Evolutionary conservation across 1,140 invertebrate genomes (phyloP).

Genomic region (Listronotus oregonensis): DNA sequence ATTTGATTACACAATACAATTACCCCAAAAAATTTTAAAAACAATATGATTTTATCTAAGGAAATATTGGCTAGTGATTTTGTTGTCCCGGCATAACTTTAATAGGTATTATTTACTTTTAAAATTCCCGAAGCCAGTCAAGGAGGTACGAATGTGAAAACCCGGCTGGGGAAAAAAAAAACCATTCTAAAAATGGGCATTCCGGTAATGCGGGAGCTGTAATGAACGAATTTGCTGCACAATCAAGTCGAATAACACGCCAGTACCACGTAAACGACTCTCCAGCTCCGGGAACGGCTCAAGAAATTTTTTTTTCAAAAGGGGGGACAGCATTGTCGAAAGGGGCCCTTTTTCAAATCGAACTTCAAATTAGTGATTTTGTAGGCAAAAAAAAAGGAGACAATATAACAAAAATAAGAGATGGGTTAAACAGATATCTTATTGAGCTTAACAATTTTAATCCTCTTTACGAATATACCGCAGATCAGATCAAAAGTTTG

Average conservation of each 20-base stretch:
- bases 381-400: slow-evolving; percentile 38
- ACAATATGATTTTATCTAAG: too few species aligned
- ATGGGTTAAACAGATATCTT: slow-evolving; percentile 19
- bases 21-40: too few species aligned
- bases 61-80: too few species aligned
- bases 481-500: slow-evolving; percentile 37
- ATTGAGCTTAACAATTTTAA: slow-evolving; percentile 15
- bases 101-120: too few species aligned
- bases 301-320: slow-evolving; percentile 23
- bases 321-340: slow-evolving; percentile 36
- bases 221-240: slow-evolving; percentile 31
- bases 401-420: slow-evolving; percentile 32
- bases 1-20: too few species aligned
- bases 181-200: slow-evolving; percentile 45
- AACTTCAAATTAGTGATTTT: slow-evolving; percentile 43
- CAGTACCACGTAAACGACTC: neutral
- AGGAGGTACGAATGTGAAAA: slow-evolving; percentile 24
- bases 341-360: slow-evolving; percentile 33
- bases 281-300: neutral
- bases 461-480: slow-evolving; percentile 26
- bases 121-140: slow-evolving; percentile 10
- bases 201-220: slow-evolving; percentile 43
- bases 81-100: too few species aligned
- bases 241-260: slow-evolving; percentile 21
- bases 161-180: slow-evolving; percentile 40